Conservation (phyloP, 2,888 invertebrate genomes). For the Lagria hirta region DNA sequence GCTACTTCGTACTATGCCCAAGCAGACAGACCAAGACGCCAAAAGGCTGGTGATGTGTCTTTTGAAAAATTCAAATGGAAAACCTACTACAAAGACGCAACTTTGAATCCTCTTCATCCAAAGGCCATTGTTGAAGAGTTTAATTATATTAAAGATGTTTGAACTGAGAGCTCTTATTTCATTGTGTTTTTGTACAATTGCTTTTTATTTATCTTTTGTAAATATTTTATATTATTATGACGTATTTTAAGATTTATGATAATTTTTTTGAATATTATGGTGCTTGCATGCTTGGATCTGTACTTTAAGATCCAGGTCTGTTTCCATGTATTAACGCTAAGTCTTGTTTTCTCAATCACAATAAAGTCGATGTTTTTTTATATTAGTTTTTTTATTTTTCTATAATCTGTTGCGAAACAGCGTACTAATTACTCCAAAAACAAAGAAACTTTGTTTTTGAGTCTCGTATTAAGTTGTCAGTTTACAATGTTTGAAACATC, state of each 20-base stretch:
- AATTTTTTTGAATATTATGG: slow-evolving; percentile 14
- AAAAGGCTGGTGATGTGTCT: slow-evolving; percentile 33
- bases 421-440: slow-evolving; percentile 2
- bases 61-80: slow-evolving; percentile 59
- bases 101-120: slow-evolving; percentile 61
- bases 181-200: slow-evolving; percentile 12
- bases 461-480: no score
- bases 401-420: slow-evolving; percentile 5
- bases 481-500: no score
- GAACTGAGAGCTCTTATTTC: slow-evolving; percentile 1
- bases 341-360: slow-evolving; percentile 3
- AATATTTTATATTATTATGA: slow-evolving; percentile 11
- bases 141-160: slow-evolving; percentile 36
- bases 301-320: no score
- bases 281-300: slow-evolving; percentile 10
- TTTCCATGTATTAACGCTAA: slow-evolving; percentile 1
- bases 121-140: slow-evolving; percentile 60
- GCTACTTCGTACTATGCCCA: slow-evolving; percentile 47
- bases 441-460: slow-evolving; percentile 1
- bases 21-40: background rate
- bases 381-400: slow-evolving; percentile 3
- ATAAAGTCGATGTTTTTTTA: slow-evolving; percentile 10
- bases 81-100: slow-evolving; percentile 59
- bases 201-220: slow-evolving; percentile 11
- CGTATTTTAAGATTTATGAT: slow-evolving; percentile 1